Evolutionary conservation across 2,797 vertebrate species (phyloP), one percentile per base, ranked within the genome.

Genomic region (Prionace glauca): DNA sequence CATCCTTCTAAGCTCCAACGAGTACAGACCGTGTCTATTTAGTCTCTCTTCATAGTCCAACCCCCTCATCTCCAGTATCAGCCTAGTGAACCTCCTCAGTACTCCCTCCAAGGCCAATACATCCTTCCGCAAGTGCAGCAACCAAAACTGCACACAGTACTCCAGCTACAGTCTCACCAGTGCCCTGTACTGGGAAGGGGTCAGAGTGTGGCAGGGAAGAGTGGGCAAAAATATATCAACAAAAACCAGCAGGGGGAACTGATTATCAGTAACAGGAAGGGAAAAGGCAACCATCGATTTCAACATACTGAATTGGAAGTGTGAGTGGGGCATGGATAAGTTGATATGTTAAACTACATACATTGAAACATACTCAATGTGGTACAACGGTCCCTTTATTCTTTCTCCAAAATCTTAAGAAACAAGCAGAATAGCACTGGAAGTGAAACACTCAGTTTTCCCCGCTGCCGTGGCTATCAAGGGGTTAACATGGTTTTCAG

Each of bases 401-500:
- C 90, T 41, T 22, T 41, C 22, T 50, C 65, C n/a, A 92, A 69
- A 12, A 22, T 3, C 20, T 62, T 65, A 4, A 62, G 14, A 90
- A 69, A 24, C 90, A 22, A n/a, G 32, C 32, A 91, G 32, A n/a
- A 10, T 26, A 65, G 32, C 32, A 20, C 84, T 72, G 41, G 26
- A 72, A 60, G 18, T 69, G 77, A 56, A 71, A 65, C 36, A 4
- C 29, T 65, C 95, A 26, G 20, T 29, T 74, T 60, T 36, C 36
- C n/a, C 36, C 2, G 24, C 26, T 41, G n/a, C n/a, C 10, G 3
- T 41, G 90, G 90, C 8, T 32, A 92, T 24, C 62, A n/a, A 91
- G 36, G 90, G 72, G 87, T 90, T 56, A 91, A 93, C 74, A 8
- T 69, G 71, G 20, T 29, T 87, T 62, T 93, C 88, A 91, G 71